Percentiles rank a stretch among this genome's conserved stretches.
Evolutionary conservation across 2,113 vertebrate species (phyloP).

Genomic region (Salminus brasiliensis): DNA sequence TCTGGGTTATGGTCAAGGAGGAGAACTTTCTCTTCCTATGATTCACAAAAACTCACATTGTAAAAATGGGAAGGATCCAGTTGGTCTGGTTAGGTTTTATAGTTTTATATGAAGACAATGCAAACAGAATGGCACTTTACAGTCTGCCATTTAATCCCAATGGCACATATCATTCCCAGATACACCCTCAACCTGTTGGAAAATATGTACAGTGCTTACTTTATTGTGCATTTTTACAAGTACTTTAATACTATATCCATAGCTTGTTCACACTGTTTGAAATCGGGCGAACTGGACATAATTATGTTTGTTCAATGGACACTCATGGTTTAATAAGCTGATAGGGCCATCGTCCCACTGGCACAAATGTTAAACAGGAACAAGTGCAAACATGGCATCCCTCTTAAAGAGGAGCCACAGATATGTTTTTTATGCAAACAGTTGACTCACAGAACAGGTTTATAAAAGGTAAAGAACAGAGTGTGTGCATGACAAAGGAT

Average conservation of each 20-base stretch:
- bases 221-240: slow-evolving; percentile 9
- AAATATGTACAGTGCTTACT: slow-evolving; percentile 27
- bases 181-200: not conserved
- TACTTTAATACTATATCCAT: not conserved
- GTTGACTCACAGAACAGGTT: not conserved
- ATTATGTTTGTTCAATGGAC: not conserved
- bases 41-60: not conserved
- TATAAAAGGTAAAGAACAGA: not conserved
- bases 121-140: slow-evolving; percentile 34
- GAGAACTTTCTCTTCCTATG: not conserved
- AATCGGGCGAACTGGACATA: not conserved
- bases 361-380: not conserved
- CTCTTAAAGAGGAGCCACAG: not conserved
- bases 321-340: not conserved
- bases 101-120: slow-evolving; percentile 53
- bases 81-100: slow-evolving; percentile 37
- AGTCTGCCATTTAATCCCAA: slow-evolving; percentile 28
- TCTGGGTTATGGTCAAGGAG: not conserved
- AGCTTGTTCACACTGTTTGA: not conserved
- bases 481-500: not conserved
- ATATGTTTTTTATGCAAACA: slow-evolving; percentile 3
- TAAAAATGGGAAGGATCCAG: slow-evolving; percentile 11
- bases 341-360: not conserved
- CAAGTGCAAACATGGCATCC: not conserved
- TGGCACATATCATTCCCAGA: not conserved